A percentile compares a stretch with the other conserved stretches of the same genome.
These are phyloP conservation scores for Actinopyga echinites DNA, from an alignment of 53 echinoderm and acorn worm species.

Conservation along the genomic window DNA sequence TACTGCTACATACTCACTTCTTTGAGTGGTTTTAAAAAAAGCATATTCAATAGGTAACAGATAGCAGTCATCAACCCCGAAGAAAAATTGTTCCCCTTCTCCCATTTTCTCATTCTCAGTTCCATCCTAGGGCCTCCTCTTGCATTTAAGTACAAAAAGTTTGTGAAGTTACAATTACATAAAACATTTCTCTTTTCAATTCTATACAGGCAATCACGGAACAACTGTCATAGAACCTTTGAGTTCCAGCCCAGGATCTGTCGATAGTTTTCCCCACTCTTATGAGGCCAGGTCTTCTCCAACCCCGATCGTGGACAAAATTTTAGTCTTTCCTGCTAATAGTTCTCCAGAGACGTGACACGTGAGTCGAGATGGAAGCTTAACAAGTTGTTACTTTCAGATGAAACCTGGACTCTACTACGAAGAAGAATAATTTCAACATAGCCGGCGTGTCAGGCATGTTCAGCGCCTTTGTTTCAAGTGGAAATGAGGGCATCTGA, in stretches of 20 bases:
- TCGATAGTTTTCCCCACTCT: conserved; percentile 84
- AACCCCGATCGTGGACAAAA: conserved; percentile 88
- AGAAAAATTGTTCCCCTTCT: no score
- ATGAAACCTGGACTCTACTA: no score
- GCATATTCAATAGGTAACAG: no score
- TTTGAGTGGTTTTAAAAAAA: no score
- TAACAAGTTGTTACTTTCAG: background rate
- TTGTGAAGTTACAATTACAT: no score
- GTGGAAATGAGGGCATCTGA: background rate
- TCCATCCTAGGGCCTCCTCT: no score
- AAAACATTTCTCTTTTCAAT: background rate
- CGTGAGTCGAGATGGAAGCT: conserved; percentile 52
- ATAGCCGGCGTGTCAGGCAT: no score
- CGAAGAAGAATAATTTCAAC: background rate
- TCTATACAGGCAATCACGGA: background rate
- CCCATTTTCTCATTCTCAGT: no score
- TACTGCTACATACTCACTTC: no score
- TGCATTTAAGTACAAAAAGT: no score
- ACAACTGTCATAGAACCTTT: conserved; percentile 53
- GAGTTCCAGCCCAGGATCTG: conserved; percentile 85
- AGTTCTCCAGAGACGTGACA: conserved; percentile 51
- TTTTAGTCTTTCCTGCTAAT: conserved; percentile 86
- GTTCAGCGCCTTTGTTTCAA: background rate
- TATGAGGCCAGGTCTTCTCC: conserved; percentile 89
- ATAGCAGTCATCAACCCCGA: no score